Evolutionary conservation across 2,797 vertebrate genomes (phyloP).

Genomic region (Prionace glauca): DNA sequence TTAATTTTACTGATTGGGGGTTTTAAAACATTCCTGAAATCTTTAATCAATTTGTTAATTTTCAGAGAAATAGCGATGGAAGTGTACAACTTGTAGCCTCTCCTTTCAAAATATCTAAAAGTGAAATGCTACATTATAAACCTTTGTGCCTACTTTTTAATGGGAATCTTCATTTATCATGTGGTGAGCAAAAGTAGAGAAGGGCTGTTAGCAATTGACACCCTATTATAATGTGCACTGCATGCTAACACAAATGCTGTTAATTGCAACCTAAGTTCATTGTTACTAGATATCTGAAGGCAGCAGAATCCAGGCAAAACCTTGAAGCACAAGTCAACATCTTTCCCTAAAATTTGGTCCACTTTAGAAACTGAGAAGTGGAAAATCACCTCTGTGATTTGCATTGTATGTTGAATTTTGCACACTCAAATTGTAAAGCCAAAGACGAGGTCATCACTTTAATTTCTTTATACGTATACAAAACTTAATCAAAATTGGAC

Average conservation of each 20-base stretch:
- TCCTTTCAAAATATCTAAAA: neutral
- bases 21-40: neutral
- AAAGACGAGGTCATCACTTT: neutral
- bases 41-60: neutral
- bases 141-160: neutral
- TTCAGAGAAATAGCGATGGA: neutral
- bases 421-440: neutral
- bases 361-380: neutral
- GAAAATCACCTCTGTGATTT: neutral
- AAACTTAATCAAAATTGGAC: neutral
- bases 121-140: neutral
- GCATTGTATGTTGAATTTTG: neutral
- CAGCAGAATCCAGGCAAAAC: neutral
- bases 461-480: neutral
- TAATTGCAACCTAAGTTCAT: neutral
- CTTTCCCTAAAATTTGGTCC: neutral
- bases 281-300: neutral
- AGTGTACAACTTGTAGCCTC: neutral
- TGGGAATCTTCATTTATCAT: neutral
- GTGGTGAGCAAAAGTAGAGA: neutral
- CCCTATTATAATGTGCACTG: neutral
- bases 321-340: neutral
- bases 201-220: neutral
- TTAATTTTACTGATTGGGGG: neutral
- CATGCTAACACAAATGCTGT: neutral